phyloP scores from a whole-genome alignment of 2,797 vertebrate species.

The Buceros bicornis region DNA sequence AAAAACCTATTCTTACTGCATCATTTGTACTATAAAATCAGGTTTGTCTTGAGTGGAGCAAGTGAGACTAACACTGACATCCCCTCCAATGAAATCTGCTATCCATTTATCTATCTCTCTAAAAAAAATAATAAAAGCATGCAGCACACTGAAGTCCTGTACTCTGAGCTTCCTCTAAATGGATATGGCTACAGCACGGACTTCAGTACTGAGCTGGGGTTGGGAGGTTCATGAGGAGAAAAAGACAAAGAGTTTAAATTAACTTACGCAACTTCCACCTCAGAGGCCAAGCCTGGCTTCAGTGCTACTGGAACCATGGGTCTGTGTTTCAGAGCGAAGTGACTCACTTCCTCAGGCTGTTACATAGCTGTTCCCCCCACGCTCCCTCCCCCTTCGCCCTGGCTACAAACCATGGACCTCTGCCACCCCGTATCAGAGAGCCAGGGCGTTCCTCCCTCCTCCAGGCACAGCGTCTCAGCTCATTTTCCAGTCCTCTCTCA shows the following conservation, averaged over 20 bases:
- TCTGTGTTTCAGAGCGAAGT: background rate
- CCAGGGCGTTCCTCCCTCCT: slow-evolving; percentile 56
- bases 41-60: background rate
- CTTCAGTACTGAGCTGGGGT: background rate
- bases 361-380: slow-evolving; percentile 17
- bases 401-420: slow-evolving; percentile 40
- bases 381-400: background rate
- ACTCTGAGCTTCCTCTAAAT: background rate
- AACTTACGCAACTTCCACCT: slow-evolving; percentile 45
- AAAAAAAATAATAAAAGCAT: background rate
- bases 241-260: slow-evolving; percentile 53
- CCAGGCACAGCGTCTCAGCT: background rate
- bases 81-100: background rate
- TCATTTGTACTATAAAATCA: background rate
- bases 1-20: background rate
- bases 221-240: background rate
- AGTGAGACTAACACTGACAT: background rate
- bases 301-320: background rate
- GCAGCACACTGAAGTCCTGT: background rate
- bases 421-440: background rate
- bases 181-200: background rate
- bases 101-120: background rate
- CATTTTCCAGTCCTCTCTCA: slow-evolving; percentile 44
- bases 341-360: slow-evolving; percentile 72
- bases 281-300: background rate